phyloP scores from a whole-genome alignment of 2,113 vertebrate species.

The Echinops telfairi region DNA sequence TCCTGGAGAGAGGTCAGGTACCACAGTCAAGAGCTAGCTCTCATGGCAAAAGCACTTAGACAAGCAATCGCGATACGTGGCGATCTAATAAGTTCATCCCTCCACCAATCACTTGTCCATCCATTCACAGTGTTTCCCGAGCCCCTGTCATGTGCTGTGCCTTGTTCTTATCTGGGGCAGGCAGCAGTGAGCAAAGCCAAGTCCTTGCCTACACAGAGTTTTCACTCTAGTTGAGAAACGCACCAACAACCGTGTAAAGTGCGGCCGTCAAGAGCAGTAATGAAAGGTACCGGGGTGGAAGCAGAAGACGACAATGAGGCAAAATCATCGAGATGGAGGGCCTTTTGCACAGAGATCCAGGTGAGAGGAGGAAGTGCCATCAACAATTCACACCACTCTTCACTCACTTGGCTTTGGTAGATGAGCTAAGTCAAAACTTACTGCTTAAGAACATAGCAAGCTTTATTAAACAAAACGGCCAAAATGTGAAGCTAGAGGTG shows the following conservation, averaged over 20 bases:
- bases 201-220: background rate
- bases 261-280: background rate
- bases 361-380: background rate
- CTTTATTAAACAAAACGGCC: no score
- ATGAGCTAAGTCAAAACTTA: no score
- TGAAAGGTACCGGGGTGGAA: background rate
- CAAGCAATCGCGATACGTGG: background rate
- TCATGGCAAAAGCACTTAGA: background rate
- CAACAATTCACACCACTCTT: background rate
- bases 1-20: background rate
- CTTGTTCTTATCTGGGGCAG: background rate
- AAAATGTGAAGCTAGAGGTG: no score
- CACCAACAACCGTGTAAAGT: background rate
- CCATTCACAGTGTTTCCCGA: background rate
- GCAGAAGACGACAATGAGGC: background rate
- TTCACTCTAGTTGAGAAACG: background rate
- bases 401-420: background rate
- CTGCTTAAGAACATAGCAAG: no score
- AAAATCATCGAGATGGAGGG: background rate
- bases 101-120: background rate
- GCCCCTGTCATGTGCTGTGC: background rate
- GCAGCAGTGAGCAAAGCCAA: background rate
- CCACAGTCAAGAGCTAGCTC: background rate
- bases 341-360: background rate
- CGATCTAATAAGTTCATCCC: background rate